A percentile compares a stretch with the other conserved stretches of the same genome.
Evolutionary conservation across 2,113 vertebrate species (phyloP).

Genomic region (Erinaceus europaeus): DNA sequence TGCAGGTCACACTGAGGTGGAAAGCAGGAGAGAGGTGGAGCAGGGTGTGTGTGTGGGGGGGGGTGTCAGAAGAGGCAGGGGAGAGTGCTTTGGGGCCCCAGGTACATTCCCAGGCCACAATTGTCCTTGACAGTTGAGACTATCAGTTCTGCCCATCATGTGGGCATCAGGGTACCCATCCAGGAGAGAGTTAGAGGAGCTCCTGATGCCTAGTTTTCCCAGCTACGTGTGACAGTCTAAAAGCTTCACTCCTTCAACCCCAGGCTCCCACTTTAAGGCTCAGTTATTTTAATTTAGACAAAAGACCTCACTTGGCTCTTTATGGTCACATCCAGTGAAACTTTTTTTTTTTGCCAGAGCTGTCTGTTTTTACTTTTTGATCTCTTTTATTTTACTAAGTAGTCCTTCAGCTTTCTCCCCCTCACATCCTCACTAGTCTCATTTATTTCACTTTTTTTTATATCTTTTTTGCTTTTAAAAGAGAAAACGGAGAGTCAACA

Average conservation of each 20-base stretch:
- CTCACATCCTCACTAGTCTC: neutral
- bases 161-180: too few species aligned
- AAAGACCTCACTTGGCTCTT: conserved; percentile 24
- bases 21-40: neutral
- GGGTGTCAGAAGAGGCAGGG: neutral
- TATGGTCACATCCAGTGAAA: neutral
- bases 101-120: neutral
- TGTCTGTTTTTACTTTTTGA: conserved; percentile 41
- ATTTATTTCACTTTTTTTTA: neutral
- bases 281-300: conserved; percentile 42
- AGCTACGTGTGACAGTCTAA: neutral
- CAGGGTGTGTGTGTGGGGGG: too few species aligned
- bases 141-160: neutral
- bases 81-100: neutral
- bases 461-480: conserved; percentile 13
- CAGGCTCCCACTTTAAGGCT: neutral
- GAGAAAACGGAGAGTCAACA: neutral
- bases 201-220: neutral
- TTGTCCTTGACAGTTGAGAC: neutral
- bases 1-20: too few species aligned
- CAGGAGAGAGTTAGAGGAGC: neutral
- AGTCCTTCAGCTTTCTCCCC: neutral
- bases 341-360: conserved; percentile 29
- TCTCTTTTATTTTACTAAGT: conserved; percentile 42
- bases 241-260: neutral